Evolutionary conservation across 1,140 invertebrate genomes (phyloP), one percentile per base, ranked within the genome.

Genomic region (Zeugodacus cucurbitae): DNA sequence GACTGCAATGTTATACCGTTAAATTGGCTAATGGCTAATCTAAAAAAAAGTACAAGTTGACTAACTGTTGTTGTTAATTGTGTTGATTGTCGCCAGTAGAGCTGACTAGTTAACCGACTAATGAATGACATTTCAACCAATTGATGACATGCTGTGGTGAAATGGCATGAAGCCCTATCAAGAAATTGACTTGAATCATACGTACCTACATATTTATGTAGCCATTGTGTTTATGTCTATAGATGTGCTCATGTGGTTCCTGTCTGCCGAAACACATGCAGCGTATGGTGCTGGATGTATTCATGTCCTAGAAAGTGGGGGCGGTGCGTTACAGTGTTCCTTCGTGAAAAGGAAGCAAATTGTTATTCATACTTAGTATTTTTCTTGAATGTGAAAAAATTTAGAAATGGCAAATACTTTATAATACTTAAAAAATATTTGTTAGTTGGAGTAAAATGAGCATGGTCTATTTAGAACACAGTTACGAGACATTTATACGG

Each of bases 141-240:
- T 74, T 74, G 70, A 74, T 74, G 34, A 41, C 70, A 74, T 41
- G 70, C 70, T 74, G 70, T 74, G 70, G 70, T 44, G 37, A 74
- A 74, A 74, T 74, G 37, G 34, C 22, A 70, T 26, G 70, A 74
- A 74, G 37, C 70, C 70, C 4, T 74, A 44, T 74, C 1, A 74
- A 44, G 22, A 74, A 41, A 41, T 41, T 74, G 70, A 11, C 70
- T 74, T 41, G 14, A n/a, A 74, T 74, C 37, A 74, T 44, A n/a
- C 17, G 4, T 17, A 62, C n/a, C 4, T 5, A 70, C 20, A 44
- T 6, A n/a, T n/a, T 7, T n/a, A 74, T 22, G 37, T 74, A 74
- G 8, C 2, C 17, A 32, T 32, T 32, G 26, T 32, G 11, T 8
- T 1, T 32, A 64, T 29, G n/a, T 64, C 1, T 64, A 32, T 64